Conservation (phyloP, 2,888 invertebrate genomes). For the Agriopis marginaria region DNA sequence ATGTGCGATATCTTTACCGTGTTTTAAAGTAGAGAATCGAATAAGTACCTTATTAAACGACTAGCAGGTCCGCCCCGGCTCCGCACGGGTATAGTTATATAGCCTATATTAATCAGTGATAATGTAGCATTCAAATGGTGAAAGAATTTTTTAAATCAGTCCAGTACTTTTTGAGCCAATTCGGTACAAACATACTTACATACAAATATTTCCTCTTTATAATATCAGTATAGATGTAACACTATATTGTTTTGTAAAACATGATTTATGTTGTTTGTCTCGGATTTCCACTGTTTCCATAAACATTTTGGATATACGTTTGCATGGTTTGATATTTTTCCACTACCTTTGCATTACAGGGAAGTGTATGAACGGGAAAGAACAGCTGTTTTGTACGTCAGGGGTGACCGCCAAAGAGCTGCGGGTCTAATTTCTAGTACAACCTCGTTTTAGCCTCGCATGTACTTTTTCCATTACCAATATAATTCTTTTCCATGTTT, state of each 20-base stretch:
- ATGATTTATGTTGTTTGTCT: constrained; percentile 7
- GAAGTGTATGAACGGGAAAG: constrained; percentile 13
- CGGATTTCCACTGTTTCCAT: background rate
- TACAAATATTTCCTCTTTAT: no score
- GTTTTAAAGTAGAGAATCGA: background rate
- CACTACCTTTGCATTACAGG: constrained; percentile 6
- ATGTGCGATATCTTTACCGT: background rate
- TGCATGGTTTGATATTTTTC: background rate
- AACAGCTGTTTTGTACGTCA: constrained; percentile 27
- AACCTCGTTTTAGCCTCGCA: constrained; percentile 50
- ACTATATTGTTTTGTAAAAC: background rate
- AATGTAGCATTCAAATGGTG: no score
- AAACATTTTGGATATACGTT: background rate
- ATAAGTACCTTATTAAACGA: background rate
- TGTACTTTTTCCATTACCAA: constrained; percentile 4
- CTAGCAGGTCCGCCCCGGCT: no score
- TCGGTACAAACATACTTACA: no score
- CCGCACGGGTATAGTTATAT: no score
- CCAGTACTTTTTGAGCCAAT: no score
- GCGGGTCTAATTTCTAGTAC: constrained; percentile 45
- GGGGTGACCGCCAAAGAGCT: constrained; percentile 44
- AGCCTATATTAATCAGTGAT: no score
- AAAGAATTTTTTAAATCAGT: no score
- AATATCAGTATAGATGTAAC: no score
- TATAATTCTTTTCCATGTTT: background rate